Base-by-base conservation (phyloP, 1,140 invertebrate genomes). In the Holotrichia oblita region DNA sequence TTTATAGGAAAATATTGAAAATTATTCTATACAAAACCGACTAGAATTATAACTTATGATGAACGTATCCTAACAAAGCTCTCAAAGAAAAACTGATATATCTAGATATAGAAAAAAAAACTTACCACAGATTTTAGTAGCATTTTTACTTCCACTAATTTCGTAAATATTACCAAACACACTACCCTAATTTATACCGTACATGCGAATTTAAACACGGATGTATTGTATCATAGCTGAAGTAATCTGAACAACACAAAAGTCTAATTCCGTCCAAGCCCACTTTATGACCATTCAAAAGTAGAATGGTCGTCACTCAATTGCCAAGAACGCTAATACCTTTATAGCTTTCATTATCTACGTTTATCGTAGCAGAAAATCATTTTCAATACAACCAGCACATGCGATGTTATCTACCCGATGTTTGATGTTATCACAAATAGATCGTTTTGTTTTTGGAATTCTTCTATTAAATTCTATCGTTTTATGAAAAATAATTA, bases 291-390 rank as follows among this genome's bases (percentile, higher is more conserved):
- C 61, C 27, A 69, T 69, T 69, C 61, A 69, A 34, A 69, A 10
- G 12, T 27, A 27, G 20, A 69, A 69, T 69, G 24, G 61, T 34
- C 61, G 20, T 24, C 9, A 27, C 61, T 34, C 61, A 69, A 69
- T 69, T 69, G 27, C 14, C 8, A 22, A 27, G 2, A 34, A 2
- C 61, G 6, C 22, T 69, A 69, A 34, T 69, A 69, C 61, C 27
- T 69, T 69, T 69, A 69, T 69, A 69, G 61, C 8, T 69, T 69
- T 27, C 20, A 69, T 69, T 69, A 69, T 69, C 61, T 69, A 1
- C 12, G 61, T 27, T 69, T 69, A 69, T 34, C 22, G 9, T 34
- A 4, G 6, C 22, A 69, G 10, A 48, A 48, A 64, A 64, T 64
- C 22, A 22, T 22, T 64, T 48, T 64, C n/a, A 9, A 64, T 22